Evolutionary conservation across 2,797 vertebrate species (phyloP).

Genomic region (Hyperoplus lanceolatus): DNA sequence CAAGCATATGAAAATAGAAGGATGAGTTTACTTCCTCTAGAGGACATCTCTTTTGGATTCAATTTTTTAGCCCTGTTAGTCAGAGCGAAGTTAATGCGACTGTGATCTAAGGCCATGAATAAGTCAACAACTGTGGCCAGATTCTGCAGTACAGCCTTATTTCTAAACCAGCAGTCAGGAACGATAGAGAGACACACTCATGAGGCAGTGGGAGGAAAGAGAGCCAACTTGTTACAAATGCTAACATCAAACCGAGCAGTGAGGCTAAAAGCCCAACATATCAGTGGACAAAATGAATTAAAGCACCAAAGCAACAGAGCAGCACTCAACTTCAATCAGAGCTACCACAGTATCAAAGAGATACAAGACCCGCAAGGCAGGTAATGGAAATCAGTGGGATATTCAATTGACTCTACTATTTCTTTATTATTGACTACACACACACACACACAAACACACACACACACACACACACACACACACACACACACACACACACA

Average conservation of each 20-base stretch:
- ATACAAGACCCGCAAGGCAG: conserved; percentile 52
- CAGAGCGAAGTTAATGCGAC: conserved; percentile 55
- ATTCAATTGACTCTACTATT: conserved; percentile 41
- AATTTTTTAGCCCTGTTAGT: conserved; percentile 52
- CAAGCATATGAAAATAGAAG: conserved; percentile 25
- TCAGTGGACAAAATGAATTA: conserved; percentile 50
- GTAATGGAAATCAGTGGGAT: conserved; percentile 52
- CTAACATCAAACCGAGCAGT: conserved; percentile 33
- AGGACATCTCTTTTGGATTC: conserved; percentile 42
- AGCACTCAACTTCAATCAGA: conserved; percentile 57
- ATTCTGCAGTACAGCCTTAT: conserved; percentile 18
- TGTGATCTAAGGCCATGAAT: conserved; percentile 52
- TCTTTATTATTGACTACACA: conserved; percentile 33
- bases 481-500: conserved; percentile 6
- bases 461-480: conserved; percentile 16
- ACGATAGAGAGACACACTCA: neutral
- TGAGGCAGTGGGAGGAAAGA: conserved; percentile 6
- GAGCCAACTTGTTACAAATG: conserved; percentile 40
- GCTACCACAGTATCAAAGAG: conserved; percentile 60
- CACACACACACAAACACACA: conserved; percentile 18
- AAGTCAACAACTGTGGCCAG: conserved; percentile 54
- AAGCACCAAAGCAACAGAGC: conserved; percentile 25
- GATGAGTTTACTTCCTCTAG: conserved; percentile 20
- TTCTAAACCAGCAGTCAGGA: conserved; percentile 35
- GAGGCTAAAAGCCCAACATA: conserved; percentile 17